phyloP scores from a whole-genome alignment of 2,888 invertebrate genomes.

The Venustoraphidia nigricollis region DNA sequence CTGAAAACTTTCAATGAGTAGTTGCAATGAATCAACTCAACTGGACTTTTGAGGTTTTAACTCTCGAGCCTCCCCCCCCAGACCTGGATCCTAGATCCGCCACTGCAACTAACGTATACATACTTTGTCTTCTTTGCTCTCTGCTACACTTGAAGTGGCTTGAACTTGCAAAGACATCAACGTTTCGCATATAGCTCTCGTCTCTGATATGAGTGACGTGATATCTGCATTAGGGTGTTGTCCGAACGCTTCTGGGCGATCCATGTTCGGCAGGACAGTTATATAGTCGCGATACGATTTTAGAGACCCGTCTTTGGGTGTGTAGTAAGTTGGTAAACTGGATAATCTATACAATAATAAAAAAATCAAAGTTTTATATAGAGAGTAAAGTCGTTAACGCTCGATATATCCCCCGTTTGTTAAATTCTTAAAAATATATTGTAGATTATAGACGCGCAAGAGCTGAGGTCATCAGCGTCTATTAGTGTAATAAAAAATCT shows the following conservation, averaged over 20 bases:
- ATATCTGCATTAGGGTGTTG: slow-evolving; percentile 86
- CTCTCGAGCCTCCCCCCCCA: too few species aligned
- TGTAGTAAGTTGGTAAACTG: slow-evolving; percentile 56
- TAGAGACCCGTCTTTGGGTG: slow-evolving; percentile 68
- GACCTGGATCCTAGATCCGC: too few species aligned
- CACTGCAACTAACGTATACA: too few species aligned
- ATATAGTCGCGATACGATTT: slow-evolving; percentile 71
- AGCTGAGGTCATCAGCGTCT: too few species aligned
- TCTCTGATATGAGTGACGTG: slow-evolving; percentile 68
- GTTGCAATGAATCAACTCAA: too few species aligned
- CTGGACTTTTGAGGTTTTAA: too few species aligned
- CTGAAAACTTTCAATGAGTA: too few species aligned
- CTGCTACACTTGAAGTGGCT: slow-evolving; percentile 34
- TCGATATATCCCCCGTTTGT: background rate
- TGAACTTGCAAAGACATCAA: slow-evolving; percentile 64
- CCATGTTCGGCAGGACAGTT: slow-evolving; percentile 56
- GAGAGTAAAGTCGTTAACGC: too few species aligned
- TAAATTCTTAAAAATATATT: background rate
- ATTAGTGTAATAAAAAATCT: too few species aligned
- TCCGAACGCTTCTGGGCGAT: slow-evolving; percentile 77
- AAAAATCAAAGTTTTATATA: slow-evolving; percentile 3
- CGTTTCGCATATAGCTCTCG: slow-evolving; percentile 58
- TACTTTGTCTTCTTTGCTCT: slow-evolving; percentile 57
- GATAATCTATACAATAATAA: slow-evolving; percentile 42
- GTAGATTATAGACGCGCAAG: too few species aligned